Base-by-base conservation (phyloP, 2,113 vertebrate species). In the Solea solea region DNA sequence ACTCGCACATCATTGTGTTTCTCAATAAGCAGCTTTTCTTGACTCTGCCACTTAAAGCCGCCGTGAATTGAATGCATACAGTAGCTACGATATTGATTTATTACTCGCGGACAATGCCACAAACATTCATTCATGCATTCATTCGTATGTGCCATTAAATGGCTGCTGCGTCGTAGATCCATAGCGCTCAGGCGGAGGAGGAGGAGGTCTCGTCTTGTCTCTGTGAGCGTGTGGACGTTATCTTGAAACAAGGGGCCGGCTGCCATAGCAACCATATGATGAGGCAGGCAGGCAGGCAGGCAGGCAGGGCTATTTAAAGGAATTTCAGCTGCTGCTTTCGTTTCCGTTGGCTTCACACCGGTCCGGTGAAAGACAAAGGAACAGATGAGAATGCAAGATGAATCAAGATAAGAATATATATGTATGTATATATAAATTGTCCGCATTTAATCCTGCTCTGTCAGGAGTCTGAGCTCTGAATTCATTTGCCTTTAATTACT, bases 241-340 rank as follows among this genome's bases (percentile, higher is more conserved):
- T 91, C 89, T 88, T 66, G 80, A 89, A 90, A 89, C 28, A 62
- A 85, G 86, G 81, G 83, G 87, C 87, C 74, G 86, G 90, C 88
- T 91, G 76, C 90, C 90, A 92, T 92, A 65, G 90, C 91, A 92
- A 92, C 90, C 91, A 91, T 91, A 92, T 84, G 89, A 91, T 91
- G 86, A 91, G 80, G 89, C 88, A 82, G 88, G 34, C 34, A 34
- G 21, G 21, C 21, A 21, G 21, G 34, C 34, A 34, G 21, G 21
- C 21, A 21, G 21, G 81, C 88, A 86, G 81, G 86, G 89, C 89
- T 91, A 91, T 92, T 92, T 91, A 91, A 92, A 90, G 91, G 90
- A 90, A 92, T 92, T 21, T 90, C 90, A 89, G 86, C 86, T 84
- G 86, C 89, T 85, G 84, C 85, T 86, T 21, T 83, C 71, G 16